Conservation (phyloP, 2,797 vertebrate species). For the Melanotaenia nigrans region DNA sequence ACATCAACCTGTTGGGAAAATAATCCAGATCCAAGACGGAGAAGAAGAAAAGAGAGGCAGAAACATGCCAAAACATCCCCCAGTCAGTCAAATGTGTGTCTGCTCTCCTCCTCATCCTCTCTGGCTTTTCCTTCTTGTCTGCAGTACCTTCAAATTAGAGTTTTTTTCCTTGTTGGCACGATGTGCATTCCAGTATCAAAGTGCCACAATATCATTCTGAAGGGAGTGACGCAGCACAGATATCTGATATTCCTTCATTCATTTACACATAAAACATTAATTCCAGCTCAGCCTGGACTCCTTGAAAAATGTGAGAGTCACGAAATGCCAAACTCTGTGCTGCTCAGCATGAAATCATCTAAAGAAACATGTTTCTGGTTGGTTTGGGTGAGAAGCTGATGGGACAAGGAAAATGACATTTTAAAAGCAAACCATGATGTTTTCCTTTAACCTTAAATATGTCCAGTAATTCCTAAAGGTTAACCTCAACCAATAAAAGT, state of each 20-base stretch:
- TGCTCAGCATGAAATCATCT: no score
- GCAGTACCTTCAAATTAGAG: constrained; percentile 14
- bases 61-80: constrained; percentile 63
- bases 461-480: no score
- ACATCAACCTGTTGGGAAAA: constrained; percentile 72
- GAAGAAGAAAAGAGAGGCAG: constrained; percentile 54
- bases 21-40: constrained; percentile 65
- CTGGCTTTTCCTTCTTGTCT: constrained; percentile 1
- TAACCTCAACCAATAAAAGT: no score
- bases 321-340: no score
- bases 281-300: no score
- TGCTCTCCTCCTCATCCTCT: constrained; percentile 2
- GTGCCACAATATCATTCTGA: background rate
- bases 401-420: no score
- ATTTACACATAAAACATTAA: no score
- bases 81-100: constrained; percentile 23
- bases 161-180: constrained; percentile 1
- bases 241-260: no score
- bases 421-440: no score
- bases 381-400: background rate
- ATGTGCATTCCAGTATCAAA: background rate
- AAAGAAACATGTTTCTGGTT: background rate
- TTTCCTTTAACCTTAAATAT: no score
- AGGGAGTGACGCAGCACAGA: no score
- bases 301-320: no score